Evolutionary conservation across 2,797 vertebrate species (phyloP), one percentile per base, ranked within the genome.

Genomic region (Coilia nasus): DNA sequence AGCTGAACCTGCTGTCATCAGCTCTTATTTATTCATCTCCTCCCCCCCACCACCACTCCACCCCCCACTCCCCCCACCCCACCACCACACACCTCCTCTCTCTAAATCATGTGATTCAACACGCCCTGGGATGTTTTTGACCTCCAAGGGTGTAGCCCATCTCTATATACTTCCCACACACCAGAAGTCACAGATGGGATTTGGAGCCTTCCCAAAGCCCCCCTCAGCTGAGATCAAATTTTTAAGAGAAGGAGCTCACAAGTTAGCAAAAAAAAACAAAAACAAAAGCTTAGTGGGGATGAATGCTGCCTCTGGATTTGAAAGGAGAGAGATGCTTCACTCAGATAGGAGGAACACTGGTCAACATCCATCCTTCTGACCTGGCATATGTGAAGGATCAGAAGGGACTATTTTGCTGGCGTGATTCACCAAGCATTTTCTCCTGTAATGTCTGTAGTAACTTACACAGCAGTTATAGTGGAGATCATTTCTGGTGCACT

Each of bases 111-210:
- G 56, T 44, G 71, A 78, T 78, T 78, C 71, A 78, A 19, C 71
- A 17, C 71, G 71, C 71, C 71, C 71, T 78, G 71, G 71, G 71
- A 78, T 78, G 71, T 78, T 78, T 78, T 78, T 78, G 71, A 78
- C 71, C 71, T 78, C 71, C 71, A 78, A 78, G 71, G 71, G 71
- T 17, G 71, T 78, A 54, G 71, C 71, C 71, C 71, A 78, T 44
- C 71, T 44, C 19, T 35, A 78, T 44, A 41, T 44, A 78, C 35
- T 78, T 9, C 50, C 35, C 17, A 41, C 31, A 78, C 17, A 78
- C n/a, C n/a, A 78, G 71, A 35, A 78, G 35, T 78, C 35, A 35
- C 35, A 78, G 71, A 78, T 31, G 3, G 35, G 71, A 78, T 78
- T 44, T 78, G 71, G 71, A 78, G 71, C 71, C 35, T 21, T 41